A percentile compares a stretch with the other conserved stretches of the same genome.
These are phyloP conservation scores for Gymnoscopelus microlampas DNA, from an alignment of 2,797 vertebrate species.

Conservation along the genomic window DNA sequence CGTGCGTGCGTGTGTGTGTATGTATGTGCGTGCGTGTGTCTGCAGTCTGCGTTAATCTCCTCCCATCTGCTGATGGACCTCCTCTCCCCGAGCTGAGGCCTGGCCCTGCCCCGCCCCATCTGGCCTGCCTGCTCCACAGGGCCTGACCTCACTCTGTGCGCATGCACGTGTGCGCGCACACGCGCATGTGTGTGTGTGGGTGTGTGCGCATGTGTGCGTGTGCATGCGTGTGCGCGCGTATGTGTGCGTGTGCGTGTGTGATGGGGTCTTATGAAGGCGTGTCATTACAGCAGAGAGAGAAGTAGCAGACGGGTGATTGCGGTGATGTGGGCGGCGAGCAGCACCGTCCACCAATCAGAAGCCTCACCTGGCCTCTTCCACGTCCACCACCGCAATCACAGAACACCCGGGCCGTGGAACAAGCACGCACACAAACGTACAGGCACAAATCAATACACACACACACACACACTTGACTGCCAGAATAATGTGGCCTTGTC, in stretches of 20 bases:
- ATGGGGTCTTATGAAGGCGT: slow-evolving; percentile 78
- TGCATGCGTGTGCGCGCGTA: slow-evolving; percentile 4
- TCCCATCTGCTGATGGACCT: slow-evolving; percentile 80
- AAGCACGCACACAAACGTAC: neutral
- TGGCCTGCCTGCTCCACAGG: slow-evolving; percentile 48
- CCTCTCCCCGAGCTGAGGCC: slow-evolving; percentile 70
- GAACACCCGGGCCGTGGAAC: slow-evolving; percentile 46
- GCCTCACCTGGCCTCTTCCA: slow-evolving; percentile 67
- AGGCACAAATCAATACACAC: no score
- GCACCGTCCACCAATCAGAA: slow-evolving; percentile 78
- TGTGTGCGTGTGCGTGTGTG: neutral
- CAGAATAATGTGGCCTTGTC: no score
- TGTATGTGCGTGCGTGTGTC: slow-evolving; percentile 28
- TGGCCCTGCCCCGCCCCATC: slow-evolving; percentile 66
- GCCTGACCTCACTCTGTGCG: slow-evolving; percentile 63
- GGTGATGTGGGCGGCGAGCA: slow-evolving; percentile 79
- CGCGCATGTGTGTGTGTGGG: slow-evolving; percentile 38
- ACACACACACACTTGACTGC: slow-evolving; percentile 4
- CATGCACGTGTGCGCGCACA: slow-evolving; percentile 23
- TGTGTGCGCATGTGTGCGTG: slow-evolving; percentile 33
- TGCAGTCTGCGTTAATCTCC: slow-evolving; percentile 72
- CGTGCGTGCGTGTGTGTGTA: slow-evolving; percentile 24
- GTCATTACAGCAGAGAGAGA: slow-evolving; percentile 79
- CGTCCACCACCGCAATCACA: slow-evolving; percentile 75
- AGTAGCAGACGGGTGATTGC: slow-evolving; percentile 81